phyloP scores from a whole-genome alignment of 2,888 invertebrate species.

The Zelleria hepariella region DNA sequence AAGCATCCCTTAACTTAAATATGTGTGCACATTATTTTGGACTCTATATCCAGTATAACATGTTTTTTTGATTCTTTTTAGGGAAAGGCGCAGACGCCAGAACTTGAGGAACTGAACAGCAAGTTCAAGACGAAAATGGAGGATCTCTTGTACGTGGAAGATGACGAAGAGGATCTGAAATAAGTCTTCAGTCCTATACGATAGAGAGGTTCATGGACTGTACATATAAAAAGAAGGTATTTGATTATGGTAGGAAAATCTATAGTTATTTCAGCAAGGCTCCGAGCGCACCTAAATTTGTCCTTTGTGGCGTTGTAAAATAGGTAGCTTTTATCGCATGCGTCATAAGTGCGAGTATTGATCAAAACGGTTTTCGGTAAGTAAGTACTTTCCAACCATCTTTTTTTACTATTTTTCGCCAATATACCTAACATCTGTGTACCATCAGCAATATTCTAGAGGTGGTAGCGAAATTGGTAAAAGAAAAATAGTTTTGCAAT shows the following conservation, averaged over 20 bases:
- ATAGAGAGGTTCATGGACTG: background rate
- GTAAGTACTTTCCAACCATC: too few species aligned
- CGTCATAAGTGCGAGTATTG: too few species aligned
- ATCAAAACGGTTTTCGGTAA: too few species aligned
- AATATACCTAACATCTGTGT: too few species aligned
- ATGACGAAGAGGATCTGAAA: slow-evolving; percentile 59
- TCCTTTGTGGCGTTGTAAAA: too few species aligned
- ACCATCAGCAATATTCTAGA: too few species aligned
- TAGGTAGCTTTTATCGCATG: too few species aligned
- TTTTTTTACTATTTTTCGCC: too few species aligned
- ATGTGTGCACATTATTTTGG: background rate
- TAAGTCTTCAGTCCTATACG: slow-evolving; percentile 20
- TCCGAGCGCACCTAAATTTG: too few species aligned
- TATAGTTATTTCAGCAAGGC: too few species aligned
- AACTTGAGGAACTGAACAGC: slow-evolving; percentile 39
- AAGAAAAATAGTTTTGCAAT: too few species aligned
- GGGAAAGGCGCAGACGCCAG: slow-evolving; percentile 18
- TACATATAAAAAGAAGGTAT: background rate
- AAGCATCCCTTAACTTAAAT: background rate
- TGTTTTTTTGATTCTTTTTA: background rate
- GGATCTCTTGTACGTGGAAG: slow-evolving; percentile 54
- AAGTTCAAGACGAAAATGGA: slow-evolving; percentile 62
- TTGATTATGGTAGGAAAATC: background rate
- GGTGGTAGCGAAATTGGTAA: too few species aligned
- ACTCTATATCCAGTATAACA: background rate